Conservation (phyloP, 2,797 vertebrate genomes). For the Anguilla megastoma region DNA sequence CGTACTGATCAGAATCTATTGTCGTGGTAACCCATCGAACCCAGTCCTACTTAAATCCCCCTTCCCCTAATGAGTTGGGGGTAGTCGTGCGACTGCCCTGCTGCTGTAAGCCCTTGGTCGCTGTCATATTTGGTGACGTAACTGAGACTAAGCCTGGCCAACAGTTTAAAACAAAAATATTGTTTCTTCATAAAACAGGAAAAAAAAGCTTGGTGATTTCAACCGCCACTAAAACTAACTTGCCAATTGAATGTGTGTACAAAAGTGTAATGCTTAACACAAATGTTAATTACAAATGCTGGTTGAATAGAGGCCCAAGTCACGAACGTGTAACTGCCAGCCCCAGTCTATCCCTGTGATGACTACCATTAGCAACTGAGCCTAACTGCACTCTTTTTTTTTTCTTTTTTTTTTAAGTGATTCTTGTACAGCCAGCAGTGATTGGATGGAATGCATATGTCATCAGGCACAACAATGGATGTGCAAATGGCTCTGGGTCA, state of each 20-base stretch:
- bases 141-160: not conserved
- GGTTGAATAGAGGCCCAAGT: not conserved
- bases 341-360: too few species aligned
- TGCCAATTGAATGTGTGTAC: not conserved
- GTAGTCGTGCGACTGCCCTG: not conserved
- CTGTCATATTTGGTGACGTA: not conserved
- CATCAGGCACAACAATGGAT: constrained; percentile 4
- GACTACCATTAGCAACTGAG: not conserved
- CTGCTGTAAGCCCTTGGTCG: not conserved
- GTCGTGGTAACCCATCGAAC: not conserved
- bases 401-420: not conserved
- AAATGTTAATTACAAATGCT: not conserved
- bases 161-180: not conserved
- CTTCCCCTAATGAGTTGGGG: not conserved
- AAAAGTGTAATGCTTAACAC: too few species aligned
- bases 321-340: not conserved
- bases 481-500: not conserved
- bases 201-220: not conserved
- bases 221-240: not conserved
- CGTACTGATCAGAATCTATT: not conserved
- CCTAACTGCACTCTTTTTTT: not conserved
- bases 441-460: not conserved
- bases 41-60: not conserved
- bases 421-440: not conserved
- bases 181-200: not conserved